These are phyloP conservation scores for Arnoldichthys spilopterus DNA, from an alignment of 2,797 vertebrate genomes.

Conservation along the genomic window DNA sequence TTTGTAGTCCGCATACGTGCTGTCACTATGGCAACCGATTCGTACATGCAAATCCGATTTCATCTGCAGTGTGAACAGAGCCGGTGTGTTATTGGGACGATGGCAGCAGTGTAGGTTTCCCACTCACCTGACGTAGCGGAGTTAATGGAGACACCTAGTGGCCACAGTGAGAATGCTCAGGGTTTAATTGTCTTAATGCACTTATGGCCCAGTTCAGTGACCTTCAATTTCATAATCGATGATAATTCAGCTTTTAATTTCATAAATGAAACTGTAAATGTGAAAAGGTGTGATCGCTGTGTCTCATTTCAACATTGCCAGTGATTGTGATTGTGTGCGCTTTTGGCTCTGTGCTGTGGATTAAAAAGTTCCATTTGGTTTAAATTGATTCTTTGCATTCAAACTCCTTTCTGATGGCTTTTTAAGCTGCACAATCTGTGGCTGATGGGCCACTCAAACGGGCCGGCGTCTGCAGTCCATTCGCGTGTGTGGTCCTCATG, in stretches of 20 bases:
- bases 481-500: not conserved
- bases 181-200: not conserved
- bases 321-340: not conserved
- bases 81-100: not conserved
- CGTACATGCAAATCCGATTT: too few species aligned
- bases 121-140: not conserved
- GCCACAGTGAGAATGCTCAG: not conserved
- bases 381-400: not conserved
- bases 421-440: not conserved
- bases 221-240: not conserved
- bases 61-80: too few species aligned
- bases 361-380: not conserved
- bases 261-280: not conserved
- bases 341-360: not conserved
- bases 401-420: too few species aligned
- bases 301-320: constrained; percentile 1
- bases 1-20: too few species aligned
- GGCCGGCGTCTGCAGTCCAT: too few species aligned
- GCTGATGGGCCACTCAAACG: not conserved
- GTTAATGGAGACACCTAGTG: constrained; percentile 1
- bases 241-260: not conserved
- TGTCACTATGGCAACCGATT: too few species aligned
- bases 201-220: not conserved
- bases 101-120: not conserved
- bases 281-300: not conserved